Conservation (phyloP, 2,113 vertebrate species). For the Lichenostomus cassidix region DNA sequence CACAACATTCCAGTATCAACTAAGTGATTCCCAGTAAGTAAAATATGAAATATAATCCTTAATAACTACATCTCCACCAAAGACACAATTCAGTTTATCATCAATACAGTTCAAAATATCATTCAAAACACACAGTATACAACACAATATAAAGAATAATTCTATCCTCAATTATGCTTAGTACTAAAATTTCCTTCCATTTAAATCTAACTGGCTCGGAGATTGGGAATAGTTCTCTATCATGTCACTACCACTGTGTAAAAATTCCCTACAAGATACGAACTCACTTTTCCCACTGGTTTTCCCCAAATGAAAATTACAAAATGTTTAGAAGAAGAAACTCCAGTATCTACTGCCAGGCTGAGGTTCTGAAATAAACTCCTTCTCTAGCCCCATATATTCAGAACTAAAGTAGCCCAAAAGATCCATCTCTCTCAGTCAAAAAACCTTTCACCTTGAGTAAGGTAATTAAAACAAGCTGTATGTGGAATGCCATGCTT, state of each 20-base stretch:
- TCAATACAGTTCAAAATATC: neutral
- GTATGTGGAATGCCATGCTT: neutral
- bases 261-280: neutral
- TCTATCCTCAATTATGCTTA: neutral
- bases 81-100: neutral
- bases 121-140: neutral
- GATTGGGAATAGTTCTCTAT: neutral
- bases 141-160: neutral
- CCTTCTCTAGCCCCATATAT: neutral
- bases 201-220: neutral
- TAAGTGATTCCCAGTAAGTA: neutral
- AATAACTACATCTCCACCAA: neutral
- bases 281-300: neutral
- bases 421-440: neutral
- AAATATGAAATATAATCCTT: neutral
- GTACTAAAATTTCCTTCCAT: neutral
- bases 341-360: neutral
- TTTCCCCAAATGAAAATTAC: neutral
- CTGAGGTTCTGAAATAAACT: neutral
- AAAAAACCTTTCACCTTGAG: neutral
- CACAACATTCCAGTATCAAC: neutral
- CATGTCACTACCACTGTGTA: neutral
- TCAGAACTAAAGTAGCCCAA: neutral
- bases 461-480: neutral
- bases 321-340: neutral